A percentile compares a stretch with the other conserved stretches of the same genome.
These are phyloP conservation scores for Centropyge bicolor DNA, from an alignment of 2,797 vertebrate species.

Conservation along the genomic window DNA sequence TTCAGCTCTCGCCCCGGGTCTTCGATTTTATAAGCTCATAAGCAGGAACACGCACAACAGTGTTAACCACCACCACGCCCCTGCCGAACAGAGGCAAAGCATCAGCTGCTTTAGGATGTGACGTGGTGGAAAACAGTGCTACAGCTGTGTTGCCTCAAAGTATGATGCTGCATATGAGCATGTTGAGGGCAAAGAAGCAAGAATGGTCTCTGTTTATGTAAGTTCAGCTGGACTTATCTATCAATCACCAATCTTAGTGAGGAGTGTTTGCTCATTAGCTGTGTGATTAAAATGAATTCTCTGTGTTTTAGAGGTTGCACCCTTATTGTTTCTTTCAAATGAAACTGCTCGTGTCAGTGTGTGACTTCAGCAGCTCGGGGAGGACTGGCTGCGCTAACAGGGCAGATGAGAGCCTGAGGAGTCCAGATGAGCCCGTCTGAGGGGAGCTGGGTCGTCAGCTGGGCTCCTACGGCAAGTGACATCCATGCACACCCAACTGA, in stretches of 20 bases:
- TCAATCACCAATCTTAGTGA: neutral
- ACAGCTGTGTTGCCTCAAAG: constrained; percentile 13
- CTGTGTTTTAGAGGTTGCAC: neutral
- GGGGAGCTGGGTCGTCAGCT: constrained; percentile 20
- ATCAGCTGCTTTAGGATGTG: neutral
- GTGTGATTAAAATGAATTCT: constrained; percentile 6
- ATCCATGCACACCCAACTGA: constrained; percentile 34
- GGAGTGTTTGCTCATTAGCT: neutral
- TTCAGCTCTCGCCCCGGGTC: neutral
- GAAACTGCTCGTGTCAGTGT: neutral
- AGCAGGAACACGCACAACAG: neutral
- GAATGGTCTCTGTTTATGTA: neutral
- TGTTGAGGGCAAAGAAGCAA: neutral
- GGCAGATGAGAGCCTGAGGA: constrained; percentile 15
- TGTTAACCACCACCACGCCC: constrained; percentile 6
- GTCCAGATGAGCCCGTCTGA: constrained; percentile 41
- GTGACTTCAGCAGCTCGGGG: constrained; percentile 21
- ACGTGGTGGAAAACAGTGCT: neutral
- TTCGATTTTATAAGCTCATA: neutral
- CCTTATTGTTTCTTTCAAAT: neutral
- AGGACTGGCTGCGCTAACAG: neutral
- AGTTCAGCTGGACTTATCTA: neutral
- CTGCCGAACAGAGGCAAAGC: neutral
- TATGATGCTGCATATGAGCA: neutral
- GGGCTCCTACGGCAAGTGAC: constrained; percentile 22